These are phyloP conservation scores for Catostylus mosaicus DNA, from an alignment of 30 jellyfish, hydroid and myxozoan species.

Conservation along the genomic window DNA sequence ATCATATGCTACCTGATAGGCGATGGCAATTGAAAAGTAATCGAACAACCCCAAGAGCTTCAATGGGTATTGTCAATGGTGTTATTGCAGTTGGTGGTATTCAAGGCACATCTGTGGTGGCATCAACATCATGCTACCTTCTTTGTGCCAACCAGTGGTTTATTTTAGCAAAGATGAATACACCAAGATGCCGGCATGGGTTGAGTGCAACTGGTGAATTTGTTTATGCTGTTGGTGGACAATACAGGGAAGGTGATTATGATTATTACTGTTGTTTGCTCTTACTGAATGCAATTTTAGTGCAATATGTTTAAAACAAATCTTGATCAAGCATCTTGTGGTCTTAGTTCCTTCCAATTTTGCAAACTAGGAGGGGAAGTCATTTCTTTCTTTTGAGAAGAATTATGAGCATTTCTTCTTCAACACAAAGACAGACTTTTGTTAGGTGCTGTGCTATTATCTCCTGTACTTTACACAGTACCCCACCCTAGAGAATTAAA, in stretches of 20 bases:
- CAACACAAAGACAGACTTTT: too few relatives aligned
- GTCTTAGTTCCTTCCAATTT: too few relatives aligned
- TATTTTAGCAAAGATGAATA: conserved; percentile 95
- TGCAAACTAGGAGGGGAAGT: too few relatives aligned
- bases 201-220: conserved; percentile 98
- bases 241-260: conserved; percentile 93
- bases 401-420: too few relatives aligned
- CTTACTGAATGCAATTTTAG: too few relatives aligned
- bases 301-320: too few relatives aligned
- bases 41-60: conserved; percentile 95
- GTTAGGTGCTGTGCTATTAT: too few relatives aligned
- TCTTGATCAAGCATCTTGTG: too few relatives aligned
- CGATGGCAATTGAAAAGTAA: conserved; percentile 95
- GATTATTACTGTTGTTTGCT: not conserved
- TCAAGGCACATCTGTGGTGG: conserved; percentile 98
- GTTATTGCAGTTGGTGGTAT: conserved; percentile 99
- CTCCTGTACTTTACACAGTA: too few relatives aligned
- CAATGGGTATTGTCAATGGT: conserved; percentile 99
- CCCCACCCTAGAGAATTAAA: too few relatives aligned
- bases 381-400: too few relatives aligned
- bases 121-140: conserved; percentile 92
- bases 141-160: conserved; percentile 96
- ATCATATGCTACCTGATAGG: conserved; percentile 98
- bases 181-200: conserved; percentile 99
- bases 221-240: conserved; percentile 99